Evolutionary conservation across 2,888 invertebrate species (phyloP).

Genomic region (Smittia aterrima): DNA sequence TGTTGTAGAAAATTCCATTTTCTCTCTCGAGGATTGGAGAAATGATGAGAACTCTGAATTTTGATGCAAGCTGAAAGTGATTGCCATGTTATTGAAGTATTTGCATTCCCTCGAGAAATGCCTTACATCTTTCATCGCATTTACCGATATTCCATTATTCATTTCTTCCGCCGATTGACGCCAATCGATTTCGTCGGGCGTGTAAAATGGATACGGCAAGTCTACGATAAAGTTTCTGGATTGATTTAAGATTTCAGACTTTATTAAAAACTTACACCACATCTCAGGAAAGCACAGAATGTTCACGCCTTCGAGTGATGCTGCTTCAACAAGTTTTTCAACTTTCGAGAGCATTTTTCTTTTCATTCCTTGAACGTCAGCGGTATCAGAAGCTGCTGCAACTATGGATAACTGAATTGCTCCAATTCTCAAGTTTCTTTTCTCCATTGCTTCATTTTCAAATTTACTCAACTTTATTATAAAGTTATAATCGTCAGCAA

Average conservation of each 20-base stretch:
- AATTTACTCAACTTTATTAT: conserved; percentile 75
- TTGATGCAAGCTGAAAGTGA: conserved; percentile 63
- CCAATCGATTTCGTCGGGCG: conserved; percentile 84
- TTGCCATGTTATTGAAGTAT: no score
- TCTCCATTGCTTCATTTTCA: conserved; percentile 58
- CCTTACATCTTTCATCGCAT: background rate
- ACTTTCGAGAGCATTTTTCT: conserved; percentile 75
- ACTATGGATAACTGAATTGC: conserved; percentile 86
- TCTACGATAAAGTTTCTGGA: no score
- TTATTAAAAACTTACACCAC: conserved; percentile 70
- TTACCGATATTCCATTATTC: conserved; percentile 76
- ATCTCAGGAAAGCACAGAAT: conserved; percentile 94
- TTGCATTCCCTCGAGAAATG: no score
- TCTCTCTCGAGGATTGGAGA: conserved; percentile 94
- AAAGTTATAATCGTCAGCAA: conserved; percentile 60
- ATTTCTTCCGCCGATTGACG: conserved; percentile 91
- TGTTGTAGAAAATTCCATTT: conserved; percentile 85
- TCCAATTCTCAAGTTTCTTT: conserved; percentile 75
- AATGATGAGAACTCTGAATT: conserved; percentile 87
- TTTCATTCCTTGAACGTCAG: conserved; percentile 67
- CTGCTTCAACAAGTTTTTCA: conserved; percentile 67
- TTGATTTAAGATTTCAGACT: conserved; percentile 17
- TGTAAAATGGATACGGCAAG: conserved; percentile 98
- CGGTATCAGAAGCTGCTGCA: conserved; percentile 68
- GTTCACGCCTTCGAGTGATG: conserved; percentile 76